Percentiles rank a stretch among this genome's conserved stretches.
Evolutionary conservation across 2,113 vertebrate genomes (phyloP).

Genomic region (Orycteropus afer): DNA sequence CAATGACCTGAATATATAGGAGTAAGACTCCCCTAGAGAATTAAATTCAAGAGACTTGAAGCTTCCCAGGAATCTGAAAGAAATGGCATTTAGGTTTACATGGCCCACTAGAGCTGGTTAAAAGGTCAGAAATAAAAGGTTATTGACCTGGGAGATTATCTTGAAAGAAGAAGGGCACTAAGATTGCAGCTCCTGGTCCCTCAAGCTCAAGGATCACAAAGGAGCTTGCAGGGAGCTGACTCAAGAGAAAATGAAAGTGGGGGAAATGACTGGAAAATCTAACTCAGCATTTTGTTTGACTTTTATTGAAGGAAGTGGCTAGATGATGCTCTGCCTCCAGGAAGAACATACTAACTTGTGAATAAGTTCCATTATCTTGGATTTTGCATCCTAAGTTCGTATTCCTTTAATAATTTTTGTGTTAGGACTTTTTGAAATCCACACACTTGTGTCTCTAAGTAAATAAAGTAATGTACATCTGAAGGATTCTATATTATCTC

Average conservation of each 20-base stretch:
- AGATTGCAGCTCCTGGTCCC: constrained; percentile 71
- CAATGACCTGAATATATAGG: constrained; percentile 83
- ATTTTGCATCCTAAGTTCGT: constrained; percentile 22
- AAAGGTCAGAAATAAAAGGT: constrained; percentile 88
- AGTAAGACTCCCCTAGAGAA: constrained; percentile 85
- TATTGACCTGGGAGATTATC: constrained; percentile 86
- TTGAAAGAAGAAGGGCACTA: constrained; percentile 67
- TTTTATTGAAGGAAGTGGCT: constrained; percentile 67
- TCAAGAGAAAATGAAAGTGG: constrained; percentile 74
- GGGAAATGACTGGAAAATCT: constrained; percentile 68
- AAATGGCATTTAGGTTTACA: constrained; percentile 85
- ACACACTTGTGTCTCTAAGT: not conserved
- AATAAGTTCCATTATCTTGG: not conserved
- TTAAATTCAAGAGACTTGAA: constrained; percentile 82
- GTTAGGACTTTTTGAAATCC: not conserved
- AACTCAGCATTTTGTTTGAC: constrained; percentile 71
- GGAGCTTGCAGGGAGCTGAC: constrained; percentile 79
- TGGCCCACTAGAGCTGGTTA: constrained; percentile 86
- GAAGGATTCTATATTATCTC: not conserved
- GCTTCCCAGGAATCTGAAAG: constrained; percentile 85
- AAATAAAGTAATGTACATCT: not conserved
- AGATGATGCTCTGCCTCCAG: constrained; percentile 23
- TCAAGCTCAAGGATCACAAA: constrained; percentile 80
- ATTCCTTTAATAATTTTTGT: constrained; percentile 31
- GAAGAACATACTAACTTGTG: not conserved